phyloP scores from a whole-genome alignment of 2,797 vertebrate species.

The Leptatherina wallacei region DNA sequence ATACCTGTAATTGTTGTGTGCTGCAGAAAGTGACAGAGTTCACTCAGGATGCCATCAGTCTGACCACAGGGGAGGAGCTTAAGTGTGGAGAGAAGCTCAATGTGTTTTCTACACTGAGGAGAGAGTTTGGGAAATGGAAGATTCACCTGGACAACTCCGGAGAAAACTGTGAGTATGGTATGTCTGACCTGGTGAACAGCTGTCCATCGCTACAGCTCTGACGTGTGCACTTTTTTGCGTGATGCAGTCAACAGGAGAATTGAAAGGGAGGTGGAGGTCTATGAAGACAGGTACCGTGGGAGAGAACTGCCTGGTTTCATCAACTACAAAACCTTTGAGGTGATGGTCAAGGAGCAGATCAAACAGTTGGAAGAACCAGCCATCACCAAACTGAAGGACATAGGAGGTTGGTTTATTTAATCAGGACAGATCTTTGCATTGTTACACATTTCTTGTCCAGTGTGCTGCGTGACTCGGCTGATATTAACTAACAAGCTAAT shows the following conservation, averaged over 20 bases:
- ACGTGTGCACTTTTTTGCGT: background rate
- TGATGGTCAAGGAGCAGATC: conserved; percentile 84
- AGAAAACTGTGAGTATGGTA: conserved; percentile 58
- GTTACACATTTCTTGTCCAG: background rate
- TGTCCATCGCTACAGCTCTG: background rate
- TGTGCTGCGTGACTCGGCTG: background rate
- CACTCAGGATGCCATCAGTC: conserved; percentile 71
- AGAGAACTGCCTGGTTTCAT: conserved; percentile 88
- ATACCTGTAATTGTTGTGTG: background rate
- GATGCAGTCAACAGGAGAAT: conserved; percentile 72
- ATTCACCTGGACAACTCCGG: conserved; percentile 44
- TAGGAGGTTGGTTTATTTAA: conserved; percentile 68
- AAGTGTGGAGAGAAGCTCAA: conserved; percentile 67
- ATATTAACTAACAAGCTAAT: background rate
- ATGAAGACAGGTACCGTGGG: conserved; percentile 84
- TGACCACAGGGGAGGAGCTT: conserved; percentile 79
- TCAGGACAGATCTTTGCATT: background rate
- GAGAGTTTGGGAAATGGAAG: conserved; percentile 75
- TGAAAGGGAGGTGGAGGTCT: conserved; percentile 55
- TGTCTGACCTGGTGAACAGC: background rate
- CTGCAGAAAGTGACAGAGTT: conserved; percentile 80
- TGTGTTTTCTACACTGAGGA: conserved; percentile 73
- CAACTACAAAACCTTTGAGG: conserved; percentile 89
- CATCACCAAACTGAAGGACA: conserved; percentile 71
- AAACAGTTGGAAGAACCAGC: conserved; percentile 85